phyloP scores from a whole-genome alignment of 1,140 invertebrate genomes.

The Hesperophylax magnus region DNA sequence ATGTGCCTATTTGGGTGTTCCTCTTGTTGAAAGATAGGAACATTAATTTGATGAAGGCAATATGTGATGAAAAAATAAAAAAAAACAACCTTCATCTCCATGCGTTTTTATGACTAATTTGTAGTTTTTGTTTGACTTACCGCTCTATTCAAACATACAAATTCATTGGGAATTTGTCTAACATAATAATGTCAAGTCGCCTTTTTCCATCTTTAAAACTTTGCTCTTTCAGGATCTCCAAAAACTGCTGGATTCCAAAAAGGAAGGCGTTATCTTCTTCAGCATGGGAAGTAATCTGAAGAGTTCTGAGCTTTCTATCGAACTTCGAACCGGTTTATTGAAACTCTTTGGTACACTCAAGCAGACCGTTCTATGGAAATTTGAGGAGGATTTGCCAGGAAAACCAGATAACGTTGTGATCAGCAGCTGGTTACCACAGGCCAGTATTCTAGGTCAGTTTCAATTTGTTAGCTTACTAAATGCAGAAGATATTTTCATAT shows the following conservation, averaged over 20 bases:
- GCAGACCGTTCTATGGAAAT: slow-evolving; percentile 79
- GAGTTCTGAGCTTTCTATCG: slow-evolving; percentile 65
- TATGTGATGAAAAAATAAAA: too few species aligned
- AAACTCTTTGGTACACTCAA: slow-evolving; percentile 71
- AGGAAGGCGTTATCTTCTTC: slow-evolving; percentile 75
- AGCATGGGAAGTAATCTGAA: slow-evolving; percentile 75
- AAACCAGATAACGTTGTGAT: slow-evolving; percentile 76
- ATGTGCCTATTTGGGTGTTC: too few species aligned
- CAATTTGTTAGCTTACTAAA: neutral
- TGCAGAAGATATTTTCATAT: too few species aligned
- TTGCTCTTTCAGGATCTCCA: slow-evolving; percentile 63
- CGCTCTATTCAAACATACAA: neutral
- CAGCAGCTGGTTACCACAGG: slow-evolving; percentile 79
- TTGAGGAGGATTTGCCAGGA: slow-evolving; percentile 70
- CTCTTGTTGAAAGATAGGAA: too few species aligned
- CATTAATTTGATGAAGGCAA: too few species aligned
- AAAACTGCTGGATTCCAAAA: slow-evolving; percentile 71
- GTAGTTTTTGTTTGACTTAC: too few species aligned
- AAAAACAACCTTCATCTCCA: too few species aligned
- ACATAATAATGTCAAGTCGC: neutral
- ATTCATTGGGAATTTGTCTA: neutral
- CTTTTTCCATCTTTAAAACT: neutral
- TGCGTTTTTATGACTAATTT: too few species aligned
- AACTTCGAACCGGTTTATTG: slow-evolving; percentile 67
- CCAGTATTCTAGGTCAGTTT: slow-evolving; percentile 71